Evolutionary conservation across 1,140 invertebrate genomes (phyloP), one percentile per base, ranked within the genome.

Genomic region (Drusus annulatus): DNA sequence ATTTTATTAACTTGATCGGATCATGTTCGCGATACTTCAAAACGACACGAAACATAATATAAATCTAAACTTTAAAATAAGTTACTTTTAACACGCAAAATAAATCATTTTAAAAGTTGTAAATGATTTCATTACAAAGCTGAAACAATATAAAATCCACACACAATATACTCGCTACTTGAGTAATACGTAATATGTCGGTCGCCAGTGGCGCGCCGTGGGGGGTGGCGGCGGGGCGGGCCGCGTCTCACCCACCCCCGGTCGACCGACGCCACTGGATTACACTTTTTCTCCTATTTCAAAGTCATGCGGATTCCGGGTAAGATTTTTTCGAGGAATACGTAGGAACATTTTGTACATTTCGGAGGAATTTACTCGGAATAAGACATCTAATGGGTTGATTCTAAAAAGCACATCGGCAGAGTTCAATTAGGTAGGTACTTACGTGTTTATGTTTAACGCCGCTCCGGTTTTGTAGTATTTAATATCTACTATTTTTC

Each of bases 261-360:
- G 36, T 8, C 15, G 36, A 17, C 31, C 65, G 15, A 19, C 31
- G 1, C 65, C 65, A 69, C 28, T 69, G 65, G 65, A 69, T 69
- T 69, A 69, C 36, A 69, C 23, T 69, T 69, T 50, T 50, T 50
- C 31, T 19, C 36, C 31, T 69, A 69, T 69, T 51, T 51, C 65
- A 31, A 50, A 69, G 65, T 69, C 65, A 21, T 51, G 65, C 51
- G 65, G 31, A 69, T 69, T 69, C 31, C 45, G n/a, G 36, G 45
- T 50, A 45, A 50, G 65, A 69, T 69, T 69, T 65, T 65, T 65
- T 28, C 62, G 21, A 31, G 25, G 62, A 65, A 65, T 28, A 28
- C 16, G 62, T 36, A 60, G 0, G 36, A 45, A 45, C 36, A 45
- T 10, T 45, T 45, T 45, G 10, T 45, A 45, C 16, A 21, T 60